Percentiles rank a stretch among this genome's conserved stretches.
These are phyloP conservation scores for Stenichneumon culpator DNA, from an alignment of 2,888 invertebrate genomes.

Conservation along the genomic window DNA sequence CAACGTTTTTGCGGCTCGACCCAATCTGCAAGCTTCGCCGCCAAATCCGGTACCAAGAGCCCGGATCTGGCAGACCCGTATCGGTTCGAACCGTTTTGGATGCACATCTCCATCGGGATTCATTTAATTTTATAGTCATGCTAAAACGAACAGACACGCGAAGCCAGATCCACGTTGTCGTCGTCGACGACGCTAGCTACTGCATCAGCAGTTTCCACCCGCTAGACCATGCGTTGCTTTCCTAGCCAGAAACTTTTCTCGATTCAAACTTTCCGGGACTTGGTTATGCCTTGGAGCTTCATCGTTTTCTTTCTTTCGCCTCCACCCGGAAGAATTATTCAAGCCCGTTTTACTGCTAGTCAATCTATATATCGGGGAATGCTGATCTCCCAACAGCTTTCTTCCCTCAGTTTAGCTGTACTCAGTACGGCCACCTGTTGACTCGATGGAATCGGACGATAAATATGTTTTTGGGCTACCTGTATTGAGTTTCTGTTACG, in stretches of 20 bases:
- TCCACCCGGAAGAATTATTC: conserved; percentile 53
- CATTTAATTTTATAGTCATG: conserved; percentile 62
- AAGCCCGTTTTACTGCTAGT: conserved; percentile 21
- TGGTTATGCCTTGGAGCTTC: conserved; percentile 6
- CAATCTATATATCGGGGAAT: conserved; percentile 49
- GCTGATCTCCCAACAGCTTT: conserved; percentile 48
- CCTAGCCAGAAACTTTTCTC: conserved; percentile 49
- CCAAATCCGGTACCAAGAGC: conserved; percentile 14
- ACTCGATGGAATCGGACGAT: conserved; percentile 52
- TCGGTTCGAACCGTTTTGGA: conserved; percentile 59
- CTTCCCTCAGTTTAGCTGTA: conserved; percentile 47
- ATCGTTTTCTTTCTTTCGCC: conserved; percentile 13
- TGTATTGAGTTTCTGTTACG: conserved; percentile 28
- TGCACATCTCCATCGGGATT: conserved; percentile 61
- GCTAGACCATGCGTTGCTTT: not conserved
- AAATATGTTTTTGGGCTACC: conserved; percentile 53
- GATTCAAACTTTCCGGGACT: conserved; percentile 16
- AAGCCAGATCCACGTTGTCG: not conserved
- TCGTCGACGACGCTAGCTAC: conserved; percentile 11
- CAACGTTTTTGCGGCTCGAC: conserved; percentile 66
- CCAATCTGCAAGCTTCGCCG: conserved; percentile 61
- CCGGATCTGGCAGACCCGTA: conserved; percentile 67
- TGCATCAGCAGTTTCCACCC: conserved; percentile 62
- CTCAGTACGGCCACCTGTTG: conserved; percentile 67
- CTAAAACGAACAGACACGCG: conserved; percentile 48